Conservation (phyloP, 2,888 invertebrate genomes). For the Zaprionus obscuricornis region DNA sequence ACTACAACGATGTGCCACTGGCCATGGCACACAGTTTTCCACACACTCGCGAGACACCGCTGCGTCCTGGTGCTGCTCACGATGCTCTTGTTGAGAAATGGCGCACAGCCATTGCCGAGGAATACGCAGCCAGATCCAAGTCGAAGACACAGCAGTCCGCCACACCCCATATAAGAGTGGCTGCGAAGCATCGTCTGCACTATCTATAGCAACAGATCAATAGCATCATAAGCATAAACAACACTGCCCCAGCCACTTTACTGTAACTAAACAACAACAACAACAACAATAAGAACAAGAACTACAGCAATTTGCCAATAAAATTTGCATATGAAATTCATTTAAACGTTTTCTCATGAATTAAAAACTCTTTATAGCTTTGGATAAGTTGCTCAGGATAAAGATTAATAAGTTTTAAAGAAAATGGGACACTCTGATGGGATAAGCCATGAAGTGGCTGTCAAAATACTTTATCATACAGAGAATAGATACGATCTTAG, state of each 20-base stretch:
- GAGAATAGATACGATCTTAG: too few species aligned
- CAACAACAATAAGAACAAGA: too few species aligned
- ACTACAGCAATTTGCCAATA: constrained; percentile 68
- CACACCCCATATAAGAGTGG: constrained; percentile 50
- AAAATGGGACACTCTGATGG: too few species aligned
- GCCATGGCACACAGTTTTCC: constrained; percentile 53
- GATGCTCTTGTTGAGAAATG: constrained; percentile 68
- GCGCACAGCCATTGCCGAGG: constrained; percentile 76
- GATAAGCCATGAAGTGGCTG: too few species aligned
- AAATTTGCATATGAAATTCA: constrained; percentile 46
- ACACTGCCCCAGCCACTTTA: too few species aligned
- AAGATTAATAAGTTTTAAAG: too few species aligned
- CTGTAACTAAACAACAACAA: too few species aligned
- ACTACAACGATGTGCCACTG: constrained; percentile 53
- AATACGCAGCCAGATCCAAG: constrained; percentile 56
- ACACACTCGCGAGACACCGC: constrained; percentile 49
- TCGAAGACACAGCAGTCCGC: constrained; percentile 6
- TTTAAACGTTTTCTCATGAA: too few species aligned
- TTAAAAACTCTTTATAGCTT: too few species aligned
- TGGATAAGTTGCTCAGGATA: too few species aligned
- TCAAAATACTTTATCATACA: too few species aligned
- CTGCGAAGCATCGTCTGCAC: constrained; percentile 64
- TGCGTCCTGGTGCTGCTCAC: constrained; percentile 36
- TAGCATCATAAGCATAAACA: neutral
- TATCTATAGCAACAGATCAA: constrained; percentile 28